Base-by-base conservation (phyloP, 2,797 vertebrate species). In the Enteromius mattozi region DNA sequence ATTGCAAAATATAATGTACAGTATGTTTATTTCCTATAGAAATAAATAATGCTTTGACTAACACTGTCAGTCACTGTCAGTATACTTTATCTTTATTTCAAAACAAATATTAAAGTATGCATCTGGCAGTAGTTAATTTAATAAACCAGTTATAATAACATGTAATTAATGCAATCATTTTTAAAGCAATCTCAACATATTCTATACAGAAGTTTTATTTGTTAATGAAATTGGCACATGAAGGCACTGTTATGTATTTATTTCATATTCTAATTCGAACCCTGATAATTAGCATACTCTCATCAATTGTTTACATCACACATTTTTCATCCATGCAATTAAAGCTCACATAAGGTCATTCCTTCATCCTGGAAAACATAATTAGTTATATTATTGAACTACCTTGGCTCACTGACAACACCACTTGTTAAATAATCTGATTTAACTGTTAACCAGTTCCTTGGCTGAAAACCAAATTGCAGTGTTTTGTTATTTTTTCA, bases 221-320 rank as follows among this genome's bases (percentile, higher is more conserved):
- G 14, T n/a, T n/a, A 35, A 33, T 19, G 9, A 19, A 74, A 33
- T 19, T 13, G 19, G 3, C 51, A 54, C 30, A 68, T 35, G 17
- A 3, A 68, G 17, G 17, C 65, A 54, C 49, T 21, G 2, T n/a
- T 37, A 16, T n/a, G 19, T 2, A 56, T 56, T 76, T 24, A 75
- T 37, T 76, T 56, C 3, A 16, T 76, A 59, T 40, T 76, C 33
- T 24, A 54, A 6, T 35, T 75, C 0, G 19, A 74, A 59, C 21
- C 49, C 51, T 37, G 21, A 40, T 77, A 59, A 77, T 77, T 77
- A 59, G 74, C 51, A 40, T 77, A 59, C 33, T 59, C 51, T 40
- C 33, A 40, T 77, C 21, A 59, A 17, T 59, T 77, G 74, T 77
- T 77, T 59, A 59, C 47, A 54, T 75, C n/a, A 71, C 69, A 75